Evolutionary conservation across 2,113 vertebrate genomes (phyloP).

Genomic region (Pangasianodon hypophthalmus): DNA sequence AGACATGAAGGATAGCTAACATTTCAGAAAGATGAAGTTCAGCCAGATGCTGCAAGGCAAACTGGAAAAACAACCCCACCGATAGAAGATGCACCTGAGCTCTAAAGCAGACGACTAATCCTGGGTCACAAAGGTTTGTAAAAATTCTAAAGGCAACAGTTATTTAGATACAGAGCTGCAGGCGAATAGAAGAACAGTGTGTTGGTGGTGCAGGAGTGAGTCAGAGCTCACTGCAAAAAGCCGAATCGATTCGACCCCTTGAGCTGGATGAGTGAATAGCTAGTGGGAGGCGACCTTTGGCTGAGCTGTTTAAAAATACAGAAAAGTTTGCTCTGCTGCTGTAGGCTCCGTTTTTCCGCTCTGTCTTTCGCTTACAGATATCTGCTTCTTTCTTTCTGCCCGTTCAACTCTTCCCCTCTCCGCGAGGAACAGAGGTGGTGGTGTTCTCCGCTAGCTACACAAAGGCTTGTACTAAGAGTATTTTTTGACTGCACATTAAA

Average conservation of each 20-base stretch:
- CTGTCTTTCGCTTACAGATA: slow-evolving; percentile 46
- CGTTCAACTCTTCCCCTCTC: slow-evolving; percentile 46
- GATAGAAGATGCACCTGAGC: slow-evolving; percentile 3
- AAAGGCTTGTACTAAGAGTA: slow-evolving; percentile 53
- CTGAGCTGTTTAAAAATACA: slow-evolving; percentile 54
- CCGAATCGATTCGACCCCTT: slow-evolving; percentile 56
- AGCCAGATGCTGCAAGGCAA: neutral
- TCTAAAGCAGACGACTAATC: neutral
- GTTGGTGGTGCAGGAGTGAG: slow-evolving; percentile 57
- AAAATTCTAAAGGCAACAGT: slow-evolving; percentile 24
- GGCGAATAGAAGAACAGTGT: slow-evolving; percentile 33
- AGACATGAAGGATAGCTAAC: neutral
- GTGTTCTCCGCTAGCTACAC: slow-evolving; percentile 61
- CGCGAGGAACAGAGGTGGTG: slow-evolving; percentile 32
- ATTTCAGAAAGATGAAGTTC: neutral
- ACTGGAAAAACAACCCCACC: neutral
- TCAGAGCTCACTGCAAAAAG: slow-evolving; percentile 48
- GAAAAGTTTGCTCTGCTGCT: slow-evolving; percentile 48
- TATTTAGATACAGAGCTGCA: slow-evolving; percentile 22
- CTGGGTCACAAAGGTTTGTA: slow-evolving; percentile 13
- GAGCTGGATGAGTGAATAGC: slow-evolving; percentile 52
- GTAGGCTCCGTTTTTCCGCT: slow-evolving; percentile 39
- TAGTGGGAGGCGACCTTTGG: slow-evolving; percentile 64
- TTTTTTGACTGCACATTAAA: neutral
- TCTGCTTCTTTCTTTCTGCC: slow-evolving; percentile 45